Percentiles rank a stretch among this genome's conserved stretches.
Conservation (phyloP, 2,888 invertebrate genomes). For the Ectobius pallidus region DNA sequence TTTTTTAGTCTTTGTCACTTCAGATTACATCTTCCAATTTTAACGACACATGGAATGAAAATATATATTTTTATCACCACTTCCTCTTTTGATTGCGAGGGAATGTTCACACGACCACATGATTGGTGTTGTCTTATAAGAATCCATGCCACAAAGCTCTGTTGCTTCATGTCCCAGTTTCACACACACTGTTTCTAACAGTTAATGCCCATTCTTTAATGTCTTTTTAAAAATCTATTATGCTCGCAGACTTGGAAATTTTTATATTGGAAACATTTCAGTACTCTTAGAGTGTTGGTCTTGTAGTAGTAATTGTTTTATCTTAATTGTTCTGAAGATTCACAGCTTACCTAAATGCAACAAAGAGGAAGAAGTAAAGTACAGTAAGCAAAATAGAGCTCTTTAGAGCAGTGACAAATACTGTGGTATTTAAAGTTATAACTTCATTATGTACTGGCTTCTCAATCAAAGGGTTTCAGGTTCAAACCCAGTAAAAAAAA, state of each 20-base stretch:
- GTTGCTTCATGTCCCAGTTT: background rate
- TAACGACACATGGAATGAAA: background rate
- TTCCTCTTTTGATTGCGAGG: background rate
- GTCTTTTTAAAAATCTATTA: background rate
- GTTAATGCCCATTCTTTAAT: background rate
- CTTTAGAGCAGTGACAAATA: too few species aligned
- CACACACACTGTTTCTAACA: background rate
- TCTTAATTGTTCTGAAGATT: too few species aligned
- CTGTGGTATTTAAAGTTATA: too few species aligned
- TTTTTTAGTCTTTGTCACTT: background rate
- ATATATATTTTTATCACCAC: background rate
- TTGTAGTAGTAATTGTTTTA: too few species aligned
- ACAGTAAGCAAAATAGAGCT: too few species aligned
- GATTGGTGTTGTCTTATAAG: background rate
- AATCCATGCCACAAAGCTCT: background rate
- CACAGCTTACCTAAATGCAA: too few species aligned
- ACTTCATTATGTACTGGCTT: too few species aligned
- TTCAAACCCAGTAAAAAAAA: too few species aligned
- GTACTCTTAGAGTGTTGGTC: too few species aligned
- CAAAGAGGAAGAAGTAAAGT: too few species aligned
- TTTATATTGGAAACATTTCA: too few species aligned
- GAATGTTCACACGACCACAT: background rate
- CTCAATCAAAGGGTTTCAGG: too few species aligned
- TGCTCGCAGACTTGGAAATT: background rate
- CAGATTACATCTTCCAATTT: background rate